Percentiles rank a stretch among this genome's conserved stretches.
phyloP scores from a whole-genome alignment of 2,888 invertebrate species.

The Luperina nickerlii region DNA sequence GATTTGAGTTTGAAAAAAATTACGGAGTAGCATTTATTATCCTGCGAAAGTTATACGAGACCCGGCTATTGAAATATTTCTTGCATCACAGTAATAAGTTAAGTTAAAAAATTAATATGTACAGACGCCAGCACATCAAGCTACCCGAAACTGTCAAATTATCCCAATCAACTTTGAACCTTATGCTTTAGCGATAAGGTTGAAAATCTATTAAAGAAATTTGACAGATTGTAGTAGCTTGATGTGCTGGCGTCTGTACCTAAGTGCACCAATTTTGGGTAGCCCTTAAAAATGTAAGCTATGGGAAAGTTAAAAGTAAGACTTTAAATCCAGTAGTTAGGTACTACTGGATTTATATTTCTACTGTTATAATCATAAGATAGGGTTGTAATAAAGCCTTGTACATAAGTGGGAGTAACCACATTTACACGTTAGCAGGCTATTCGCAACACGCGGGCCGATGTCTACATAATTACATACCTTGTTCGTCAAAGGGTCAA shows the following conservation, averaged over 20 bases:
- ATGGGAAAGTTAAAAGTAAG: too few species aligned
- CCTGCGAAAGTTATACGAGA: neutral
- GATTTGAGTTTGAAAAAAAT: constrained; percentile 49
- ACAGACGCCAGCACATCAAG: too few species aligned
- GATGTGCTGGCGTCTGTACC: too few species aligned
- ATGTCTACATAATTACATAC: constrained; percentile 33
- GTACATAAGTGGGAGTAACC: neutral
- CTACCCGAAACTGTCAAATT: too few species aligned
- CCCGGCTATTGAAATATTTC: neutral
- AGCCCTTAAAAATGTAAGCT: neutral
- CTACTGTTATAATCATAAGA: neutral
- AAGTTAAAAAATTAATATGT: neutral
- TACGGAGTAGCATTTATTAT: constrained; percentile 2
- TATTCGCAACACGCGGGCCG: neutral
- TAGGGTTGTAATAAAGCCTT: neutral
- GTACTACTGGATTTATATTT: neutral
- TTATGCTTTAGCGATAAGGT: too few species aligned
- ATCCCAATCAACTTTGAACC: too few species aligned
- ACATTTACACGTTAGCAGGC: constrained; percentile 3
- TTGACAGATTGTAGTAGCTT: too few species aligned
- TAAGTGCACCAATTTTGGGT: neutral
- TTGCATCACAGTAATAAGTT: neutral
- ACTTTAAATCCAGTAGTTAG: neutral
- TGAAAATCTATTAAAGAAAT: too few species aligned
- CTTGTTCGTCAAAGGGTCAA: constrained; percentile 35